Percentiles rank a stretch among this genome's conserved stretches.
Evolutionary conservation across 2,113 vertebrate genomes (phyloP).

Genomic region (Empidonax traillii): DNA sequence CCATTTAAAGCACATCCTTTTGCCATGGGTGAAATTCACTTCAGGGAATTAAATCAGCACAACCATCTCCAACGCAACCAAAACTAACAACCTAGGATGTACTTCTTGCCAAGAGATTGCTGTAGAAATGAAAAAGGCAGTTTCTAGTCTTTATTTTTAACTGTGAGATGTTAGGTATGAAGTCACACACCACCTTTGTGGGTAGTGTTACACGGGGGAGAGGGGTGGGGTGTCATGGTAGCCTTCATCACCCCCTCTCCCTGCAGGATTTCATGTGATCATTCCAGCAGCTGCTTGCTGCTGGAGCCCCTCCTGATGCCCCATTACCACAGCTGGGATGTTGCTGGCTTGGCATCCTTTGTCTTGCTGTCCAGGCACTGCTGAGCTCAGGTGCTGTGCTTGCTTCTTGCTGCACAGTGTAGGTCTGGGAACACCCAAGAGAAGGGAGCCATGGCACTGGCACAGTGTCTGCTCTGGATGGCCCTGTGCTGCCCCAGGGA

Average conservation of each 20-base stretch:
- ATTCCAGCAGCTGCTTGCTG: background rate
- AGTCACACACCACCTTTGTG: background rate
- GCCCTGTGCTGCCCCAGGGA: background rate
- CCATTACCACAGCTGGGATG: rapidly evolving
- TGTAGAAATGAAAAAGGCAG: background rate
- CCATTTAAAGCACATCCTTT: background rate
- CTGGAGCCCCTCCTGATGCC: background rate
- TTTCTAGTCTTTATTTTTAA: background rate
- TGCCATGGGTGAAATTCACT: background rate
- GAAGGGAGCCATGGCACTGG: rapidly evolving
- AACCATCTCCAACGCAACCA: background rate
- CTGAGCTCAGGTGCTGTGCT: rapidly evolving
- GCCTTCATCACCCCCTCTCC: background rate
- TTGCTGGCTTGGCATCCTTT: background rate
- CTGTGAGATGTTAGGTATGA: background rate
- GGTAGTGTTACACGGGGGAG: background rate
- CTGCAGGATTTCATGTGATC: background rate
- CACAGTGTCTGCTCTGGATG: background rate
- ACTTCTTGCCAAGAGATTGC: background rate
- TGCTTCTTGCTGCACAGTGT: background rate
- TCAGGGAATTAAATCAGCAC: background rate
- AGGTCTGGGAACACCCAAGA: background rate
- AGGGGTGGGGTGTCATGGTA: no score
- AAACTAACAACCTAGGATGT: background rate
- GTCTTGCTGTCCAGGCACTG: background rate